A percentile compares a stretch with the other conserved stretches of the same genome.
These are phyloP conservation scores for Lithophane leautieri DNA, from an alignment of 2,888 invertebrate genomes.

Conservation along the genomic window DNA sequence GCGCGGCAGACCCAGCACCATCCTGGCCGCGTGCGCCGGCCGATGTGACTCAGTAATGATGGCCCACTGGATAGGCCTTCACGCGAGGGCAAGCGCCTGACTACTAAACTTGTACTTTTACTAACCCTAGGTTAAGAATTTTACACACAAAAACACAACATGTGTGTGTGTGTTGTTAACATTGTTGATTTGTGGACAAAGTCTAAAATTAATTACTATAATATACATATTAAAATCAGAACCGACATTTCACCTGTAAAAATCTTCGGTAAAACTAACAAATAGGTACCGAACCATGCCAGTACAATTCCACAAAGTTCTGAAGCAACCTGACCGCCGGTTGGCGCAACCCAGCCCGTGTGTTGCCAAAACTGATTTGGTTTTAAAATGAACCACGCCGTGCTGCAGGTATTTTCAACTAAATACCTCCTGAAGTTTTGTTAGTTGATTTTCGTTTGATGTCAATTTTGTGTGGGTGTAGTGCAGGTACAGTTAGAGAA, in stretches of 20 bases:
- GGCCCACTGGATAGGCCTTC: no score
- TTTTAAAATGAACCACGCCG: conserved; percentile 64
- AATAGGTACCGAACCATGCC: conserved; percentile 8
- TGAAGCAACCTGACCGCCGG: conserved; percentile 40
- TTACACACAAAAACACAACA: no score
- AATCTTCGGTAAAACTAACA: conserved; percentile 15
- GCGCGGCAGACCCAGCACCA: no score
- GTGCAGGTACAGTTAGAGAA: no score
- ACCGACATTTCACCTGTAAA: neutral
- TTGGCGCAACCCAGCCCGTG: conserved; percentile 38
- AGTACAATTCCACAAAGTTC: conserved; percentile 42
- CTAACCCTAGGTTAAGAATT: no score
- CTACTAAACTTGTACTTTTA: no score
- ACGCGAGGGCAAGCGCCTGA: no score
- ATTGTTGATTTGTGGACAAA: no score
- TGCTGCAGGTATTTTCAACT: conserved; percentile 47
- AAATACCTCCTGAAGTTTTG: conserved; percentile 31
- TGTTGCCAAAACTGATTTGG: conserved; percentile 70
- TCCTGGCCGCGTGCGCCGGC: no score
- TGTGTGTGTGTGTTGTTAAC: no score
- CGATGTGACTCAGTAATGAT: no score
- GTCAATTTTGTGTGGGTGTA: neutral
- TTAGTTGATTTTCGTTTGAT: conserved; percentile 32
- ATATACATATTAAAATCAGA: neutral
- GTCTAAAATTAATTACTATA: no score